Evolutionary conservation across 1,140 invertebrate genomes (phyloP).

Genomic region (Drosophila yakuba): DNA sequence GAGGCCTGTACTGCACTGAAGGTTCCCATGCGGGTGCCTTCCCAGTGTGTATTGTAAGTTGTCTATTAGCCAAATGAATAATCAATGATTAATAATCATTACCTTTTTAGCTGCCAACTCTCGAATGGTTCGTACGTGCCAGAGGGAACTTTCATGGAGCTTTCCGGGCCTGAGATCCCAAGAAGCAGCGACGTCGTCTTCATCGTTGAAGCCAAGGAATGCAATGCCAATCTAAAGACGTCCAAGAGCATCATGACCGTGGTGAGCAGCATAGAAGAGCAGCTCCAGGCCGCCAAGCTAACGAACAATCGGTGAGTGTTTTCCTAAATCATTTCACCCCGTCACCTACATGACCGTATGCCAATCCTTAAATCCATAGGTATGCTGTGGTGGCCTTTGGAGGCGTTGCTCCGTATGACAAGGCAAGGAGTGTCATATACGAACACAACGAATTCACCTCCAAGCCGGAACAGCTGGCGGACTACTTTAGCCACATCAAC

Average conservation of each 20-base stretch:
- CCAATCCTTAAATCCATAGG: constrained; percentile 73
- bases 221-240: constrained; percentile 89
- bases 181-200: constrained; percentile 93
- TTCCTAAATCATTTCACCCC: not conserved
- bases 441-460: constrained; percentile 89
- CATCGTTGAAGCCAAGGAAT: constrained; percentile 93
- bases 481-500: constrained; percentile 83
- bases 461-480: constrained; percentile 84
- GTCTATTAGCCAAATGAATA: too few species aligned
- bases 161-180: constrained; percentile 86
- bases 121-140: constrained; percentile 88
- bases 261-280: constrained; percentile 88
- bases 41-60: constrained; percentile 90
- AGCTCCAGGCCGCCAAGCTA: constrained; percentile 87
- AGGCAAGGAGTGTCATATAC: constrained; percentile 89
- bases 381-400: constrained; percentile 93
- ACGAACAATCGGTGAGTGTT: constrained; percentile 88
- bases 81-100: too few species aligned
- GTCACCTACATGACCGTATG: too few species aligned
- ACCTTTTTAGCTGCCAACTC: constrained; percentile 87
- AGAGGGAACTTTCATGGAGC: constrained; percentile 89
- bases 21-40: constrained; percentile 91
- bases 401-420: constrained; percentile 89
- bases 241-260: constrained; percentile 89
- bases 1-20: constrained; percentile 90